Evolutionary conservation across 2,888 invertebrate genomes (phyloP), one percentile per base, ranked within the genome.

Genomic region (Sphaeridia pumilis): DNA sequence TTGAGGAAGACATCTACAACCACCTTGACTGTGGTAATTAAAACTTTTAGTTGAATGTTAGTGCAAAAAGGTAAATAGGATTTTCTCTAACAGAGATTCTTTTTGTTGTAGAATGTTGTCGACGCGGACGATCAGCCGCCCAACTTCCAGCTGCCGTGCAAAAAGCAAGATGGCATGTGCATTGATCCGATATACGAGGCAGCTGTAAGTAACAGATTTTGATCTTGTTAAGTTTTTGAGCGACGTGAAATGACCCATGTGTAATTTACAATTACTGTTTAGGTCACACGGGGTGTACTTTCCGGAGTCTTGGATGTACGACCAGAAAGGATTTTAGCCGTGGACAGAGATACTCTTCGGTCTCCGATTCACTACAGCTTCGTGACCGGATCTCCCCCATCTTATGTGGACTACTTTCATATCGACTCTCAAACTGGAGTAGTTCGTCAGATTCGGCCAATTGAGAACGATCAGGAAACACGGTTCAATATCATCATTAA

Each of bases 321-420:
- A 28, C 90, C 90, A 0, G 88, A 88, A 68, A 84, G 87, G 69
- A 87, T 92, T 57, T 86, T 87, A 72, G 90, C 90, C 0, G 81
- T 87, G 0, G 90, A 92, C 70, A 83, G 87, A 79, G 90, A 90
- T 67, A 87, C 88, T 1, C 77, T 90, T 42, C 84, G 87, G 67
- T 80, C 87, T 0, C 81, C 83, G 0, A 87, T 92, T 57, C 77
- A 77, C 49, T 90, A 89, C 69, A 82, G 79, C 52, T 87, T 90
- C 67, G 77, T 84, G 14, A 84, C 82, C 59, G 90, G 89, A 0
- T 80, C 78, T 60, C 90, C 89, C 0, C 75, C 80, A 7, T 79
- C 80, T 54, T 92, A 83, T 73, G 73, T 75, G 0, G 83, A 83
- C 12, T 89, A 84, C 70, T 90, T 92, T 72, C 78, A 83, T 59